Percentiles rank a stretch among this genome's conserved stretches.
These are phyloP conservation scores for Enteromius afrohamiltoni DNA, from an alignment of 2,797 vertebrate genomes.

Conservation along the genomic window DNA sequence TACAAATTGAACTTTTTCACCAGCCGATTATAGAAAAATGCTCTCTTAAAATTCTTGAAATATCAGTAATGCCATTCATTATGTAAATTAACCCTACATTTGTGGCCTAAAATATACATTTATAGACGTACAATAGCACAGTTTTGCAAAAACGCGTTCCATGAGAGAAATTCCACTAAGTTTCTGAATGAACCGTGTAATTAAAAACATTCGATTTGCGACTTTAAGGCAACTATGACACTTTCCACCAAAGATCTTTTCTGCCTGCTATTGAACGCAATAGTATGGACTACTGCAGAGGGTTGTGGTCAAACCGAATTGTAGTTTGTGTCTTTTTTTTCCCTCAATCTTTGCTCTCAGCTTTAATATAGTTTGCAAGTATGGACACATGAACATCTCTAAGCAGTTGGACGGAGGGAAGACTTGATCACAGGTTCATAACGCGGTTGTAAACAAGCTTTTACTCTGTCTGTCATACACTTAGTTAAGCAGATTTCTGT, in stretches of 20 bases:
- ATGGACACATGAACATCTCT: conserved; percentile 83
- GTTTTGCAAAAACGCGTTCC: neutral
- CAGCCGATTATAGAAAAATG: neutral
- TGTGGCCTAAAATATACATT: conserved; percentile 10
- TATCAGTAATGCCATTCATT: neutral
- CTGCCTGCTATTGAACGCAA: conserved; percentile 56
- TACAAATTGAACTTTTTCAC: conserved; percentile 72
- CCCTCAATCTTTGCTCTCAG: conserved; percentile 87
- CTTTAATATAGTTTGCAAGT: conserved; percentile 82
- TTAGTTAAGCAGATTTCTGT: conserved; percentile 51
- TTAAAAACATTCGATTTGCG: conserved; percentile 5
- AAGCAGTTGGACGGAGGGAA: conserved; percentile 72
- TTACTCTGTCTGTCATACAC: conserved; percentile 75
- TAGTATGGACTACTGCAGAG: conserved; percentile 73
- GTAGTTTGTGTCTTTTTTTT: conserved; percentile 96
- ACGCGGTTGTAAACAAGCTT: conserved; percentile 73
- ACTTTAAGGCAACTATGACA: conserved; percentile 57
- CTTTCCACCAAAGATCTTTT: conserved; percentile 88
- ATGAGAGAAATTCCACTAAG: neutral
- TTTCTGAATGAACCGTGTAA: conserved; percentile 5
- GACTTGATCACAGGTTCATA: conserved; percentile 81
- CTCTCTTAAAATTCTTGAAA: neutral
- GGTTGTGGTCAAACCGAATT: conserved; percentile 75
- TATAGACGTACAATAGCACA: neutral
- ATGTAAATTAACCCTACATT: conserved; percentile 1